Evolutionary conservation across 2,888 invertebrate genomes (phyloP).

Genomic region (Acrobasis consociella): DNA sequence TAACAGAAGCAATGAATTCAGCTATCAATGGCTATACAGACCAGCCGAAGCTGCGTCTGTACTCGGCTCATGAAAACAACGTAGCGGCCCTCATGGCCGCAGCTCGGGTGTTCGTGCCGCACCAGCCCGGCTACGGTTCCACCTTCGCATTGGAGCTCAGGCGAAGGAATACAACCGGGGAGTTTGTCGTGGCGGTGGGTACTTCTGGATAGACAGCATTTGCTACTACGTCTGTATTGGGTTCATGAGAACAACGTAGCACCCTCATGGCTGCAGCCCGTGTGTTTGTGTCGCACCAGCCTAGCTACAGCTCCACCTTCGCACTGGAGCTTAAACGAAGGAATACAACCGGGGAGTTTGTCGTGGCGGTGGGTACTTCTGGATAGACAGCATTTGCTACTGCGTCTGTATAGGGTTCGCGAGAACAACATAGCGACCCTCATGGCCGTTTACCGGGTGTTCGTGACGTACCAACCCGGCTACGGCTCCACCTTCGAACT

Average conservation of each 20-base stretch:
- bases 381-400: background rate
- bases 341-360: conserved; percentile 32
- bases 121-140: conserved; percentile 82
- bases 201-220: background rate
- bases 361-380: conserved; percentile 45
- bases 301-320: background rate
- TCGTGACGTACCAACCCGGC: background rate
- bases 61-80: conserved; percentile 86
- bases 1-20: conserved; percentile 69
- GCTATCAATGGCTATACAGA: conserved; percentile 64
- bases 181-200: conserved; percentile 74
- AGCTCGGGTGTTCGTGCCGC: conserved; percentile 78
- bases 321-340: background rate
- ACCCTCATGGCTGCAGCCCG: conserved; percentile 77
- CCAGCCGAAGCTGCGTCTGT: conserved; percentile 71
- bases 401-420: background rate
- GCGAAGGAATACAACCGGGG: conserved; percentile 42
- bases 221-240: background rate
- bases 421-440: conserved; percentile 37
- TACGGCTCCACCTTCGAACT: background rate
- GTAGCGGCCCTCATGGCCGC: conserved; percentile 83
- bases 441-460: conserved; percentile 78
- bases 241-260: background rate
- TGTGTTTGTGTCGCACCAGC: conserved; percentile 41
- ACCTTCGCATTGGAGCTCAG: conserved; percentile 81